Evolutionary conservation across 2,113 vertebrate species (phyloP), one percentile per base, ranked within the genome.

Genomic region (Callipepla squamata): DNA sequence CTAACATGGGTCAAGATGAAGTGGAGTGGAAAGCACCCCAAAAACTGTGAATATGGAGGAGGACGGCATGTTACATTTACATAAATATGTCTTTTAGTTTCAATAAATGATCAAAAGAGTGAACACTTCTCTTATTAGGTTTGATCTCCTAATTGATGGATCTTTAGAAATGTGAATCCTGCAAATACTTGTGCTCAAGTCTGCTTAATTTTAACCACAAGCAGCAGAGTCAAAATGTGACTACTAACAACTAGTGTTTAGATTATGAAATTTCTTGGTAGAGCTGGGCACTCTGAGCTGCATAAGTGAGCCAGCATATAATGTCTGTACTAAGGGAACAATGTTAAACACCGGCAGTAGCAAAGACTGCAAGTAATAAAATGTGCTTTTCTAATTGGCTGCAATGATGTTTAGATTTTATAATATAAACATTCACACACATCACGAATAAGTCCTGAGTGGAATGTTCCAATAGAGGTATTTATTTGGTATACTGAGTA

Each of bases 341-440:
- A 88, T 0, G 0, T 30, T 42, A 61, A 61, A 14, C 68, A 55
- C n/a, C 10, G 75, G 55, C 85, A 85, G 79, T 68, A 70, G 55
- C 55, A 57, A 93, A 77, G 53, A 47, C 62, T 61, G 70, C 83
- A 84, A 93, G 66, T 66, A 94, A 90, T 93, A 92, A 92, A 89
- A 94, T 66, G 15, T 32, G 47, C 45, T 89, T 92, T 89, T 93
- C 81, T 94, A 95, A 91, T 92, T 92, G 95, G 75, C 75, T 77
- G 40, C 84, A 93, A 92, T 94, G 92, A 73, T 69, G 89, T 50
- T 94, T 93, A 77, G 82, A 92, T 95, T 92, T 94, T 94, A 81
- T 92, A 85, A 94, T 92, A 93, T 93, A 96, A 93, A 91, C 81
- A 26, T 67, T 47, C 62, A 16, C 42, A 34, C 62, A 36, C 0